Base-by-base conservation (phyloP, 2,797 vertebrate species). In the Chanos chanos region DNA sequence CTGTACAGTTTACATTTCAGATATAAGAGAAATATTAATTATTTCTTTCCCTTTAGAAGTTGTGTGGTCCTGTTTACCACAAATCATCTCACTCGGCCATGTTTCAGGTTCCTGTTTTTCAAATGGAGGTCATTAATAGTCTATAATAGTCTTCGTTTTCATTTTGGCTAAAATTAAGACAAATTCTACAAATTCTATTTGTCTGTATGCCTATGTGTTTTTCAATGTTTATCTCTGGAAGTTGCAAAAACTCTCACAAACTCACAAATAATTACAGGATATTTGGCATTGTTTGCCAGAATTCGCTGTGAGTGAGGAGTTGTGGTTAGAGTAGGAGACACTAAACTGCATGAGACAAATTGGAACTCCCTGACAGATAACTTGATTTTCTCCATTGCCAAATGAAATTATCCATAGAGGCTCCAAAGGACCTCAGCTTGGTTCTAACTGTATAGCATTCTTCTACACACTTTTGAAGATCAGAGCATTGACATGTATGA, bases 91-190 rank as follows among this genome's bases (percentile, higher is more conserved):
- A 49, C 34, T 49, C 36, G 64, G 34, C 57, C 53, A 57, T 48
- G 16, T 30, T 55, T 48, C n/a, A 47, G 28, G 22, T 16, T 39
- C 64, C 49, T 2, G 19, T 22, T 19, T 6, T 7, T 18, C 37
- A 47, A 59, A 58, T 58, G 52, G 54, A 24, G 2, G 37, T 50
- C 66, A 47, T 61, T 55, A 37, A 58, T 53, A 63, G 78, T 70
- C 74, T 62, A 21, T 64, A 28, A 33, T 66, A 80, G 63, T 77
- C 84, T 82, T 86, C 85, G 84, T 82, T 72, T 86, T 86, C 80
- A 81, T 75, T 76, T 75, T 47, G 69, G 73, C 72, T 67, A 73
- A 73, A 33, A 45, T n/a, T 3, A 9, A 21, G 13, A n/a, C 19
- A 24, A 13, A 25, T 13, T 18, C 12, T 27, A 9, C 7, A 76